Base-by-base conservation (phyloP, 1,140 invertebrate species). In the Samia ricini region DNA sequence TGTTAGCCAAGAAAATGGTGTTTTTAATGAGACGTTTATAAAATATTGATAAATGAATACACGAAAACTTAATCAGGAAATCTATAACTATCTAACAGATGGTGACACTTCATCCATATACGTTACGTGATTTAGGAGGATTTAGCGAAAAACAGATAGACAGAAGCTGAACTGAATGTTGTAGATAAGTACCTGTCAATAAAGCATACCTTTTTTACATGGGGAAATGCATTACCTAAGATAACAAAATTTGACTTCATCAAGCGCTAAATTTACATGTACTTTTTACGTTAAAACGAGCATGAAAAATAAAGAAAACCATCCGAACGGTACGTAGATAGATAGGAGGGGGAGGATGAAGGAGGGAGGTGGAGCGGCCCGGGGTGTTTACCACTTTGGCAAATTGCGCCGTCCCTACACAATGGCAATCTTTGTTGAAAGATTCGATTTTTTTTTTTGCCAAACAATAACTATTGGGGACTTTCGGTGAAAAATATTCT, bases 381-480 rank as follows among this genome's bases (percentile, higher is more conserved):
- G 65, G 64, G 73, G 69, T 64, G 69, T 69, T n/a, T 62, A 68
- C 71, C 76, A 78, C 76, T 77, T 73, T 74, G 73, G 64, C 65
- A 77, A 76, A 77, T 77, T 77, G 72, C 76, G 73, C 73, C 71
- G 70, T 73, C 76, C 73, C 68, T 59, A 42, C 33, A 73, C 70
- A 71, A 71, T 67, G 64, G 62, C 52, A 57, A 60, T 64, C 61
- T 74, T 78, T 76, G 73, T 74, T 72, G 67, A 65, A 52, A 66
- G 60, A 70, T 72, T 67, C 66, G 68, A 77, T 75, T 72, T 67
- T 74, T 71, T 75, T 72, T 67, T 74, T 71, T 42, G 70, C 72
- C 69, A 72, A 72, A 74, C 74, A 74, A 77, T 42, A 74, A 74
- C 33, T 42, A 42, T 42, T 42, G 33, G 33, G 33, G 33, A 42